A percentile compares a stretch with the other conserved stretches of the same genome.
Conservation (phyloP, 2,888 invertebrate genomes). For the Meloe dianella region DNA sequence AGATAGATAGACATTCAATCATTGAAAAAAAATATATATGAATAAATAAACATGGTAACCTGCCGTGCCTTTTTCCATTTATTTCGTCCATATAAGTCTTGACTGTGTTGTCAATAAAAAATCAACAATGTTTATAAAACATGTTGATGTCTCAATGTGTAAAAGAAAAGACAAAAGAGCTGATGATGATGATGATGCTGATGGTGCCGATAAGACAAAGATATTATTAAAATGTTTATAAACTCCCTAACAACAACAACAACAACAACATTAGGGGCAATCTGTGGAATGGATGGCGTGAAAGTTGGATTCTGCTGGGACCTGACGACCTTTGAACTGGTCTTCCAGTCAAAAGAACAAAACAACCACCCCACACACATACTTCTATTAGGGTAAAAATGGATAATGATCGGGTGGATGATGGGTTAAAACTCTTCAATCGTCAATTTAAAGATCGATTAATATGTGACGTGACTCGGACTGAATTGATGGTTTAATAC, state of each 20-base stretch:
- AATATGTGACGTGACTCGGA: neutral
- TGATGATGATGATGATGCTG: slow-evolving; percentile 7
- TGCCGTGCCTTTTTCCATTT: slow-evolving; percentile 29
- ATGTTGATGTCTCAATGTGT: slow-evolving; percentile 34
- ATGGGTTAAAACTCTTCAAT: neutral
- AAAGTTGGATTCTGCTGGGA: slow-evolving; percentile 25
- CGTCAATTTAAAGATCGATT: neutral
- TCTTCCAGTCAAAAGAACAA: neutral
- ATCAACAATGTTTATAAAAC: slow-evolving; percentile 35
- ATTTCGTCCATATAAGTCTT: slow-evolving; percentile 31
- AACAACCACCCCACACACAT: neutral
- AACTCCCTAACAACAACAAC: slow-evolving; percentile 25
- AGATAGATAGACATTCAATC: neutral
- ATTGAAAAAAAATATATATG: too few relatives aligned
- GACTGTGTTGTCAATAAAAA: slow-evolving; percentile 30
- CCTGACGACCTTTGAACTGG: slow-evolving; percentile 22
- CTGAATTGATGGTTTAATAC: neutral
- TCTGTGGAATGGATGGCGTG: slow-evolving; percentile 18
- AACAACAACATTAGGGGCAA: slow-evolving; percentile 11
- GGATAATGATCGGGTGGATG: neutral
- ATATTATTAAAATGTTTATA: slow-evolving; percentile 8
- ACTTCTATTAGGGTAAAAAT: neutral
- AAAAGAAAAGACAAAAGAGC: slow-evolving; percentile 19
- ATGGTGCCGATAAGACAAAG: neutral
- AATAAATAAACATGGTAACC: slow-evolving; percentile 25